These are phyloP conservation scores for Raphicerus campestris DNA, from an alignment of 2,113 vertebrate genomes.

Conservation along the genomic window DNA sequence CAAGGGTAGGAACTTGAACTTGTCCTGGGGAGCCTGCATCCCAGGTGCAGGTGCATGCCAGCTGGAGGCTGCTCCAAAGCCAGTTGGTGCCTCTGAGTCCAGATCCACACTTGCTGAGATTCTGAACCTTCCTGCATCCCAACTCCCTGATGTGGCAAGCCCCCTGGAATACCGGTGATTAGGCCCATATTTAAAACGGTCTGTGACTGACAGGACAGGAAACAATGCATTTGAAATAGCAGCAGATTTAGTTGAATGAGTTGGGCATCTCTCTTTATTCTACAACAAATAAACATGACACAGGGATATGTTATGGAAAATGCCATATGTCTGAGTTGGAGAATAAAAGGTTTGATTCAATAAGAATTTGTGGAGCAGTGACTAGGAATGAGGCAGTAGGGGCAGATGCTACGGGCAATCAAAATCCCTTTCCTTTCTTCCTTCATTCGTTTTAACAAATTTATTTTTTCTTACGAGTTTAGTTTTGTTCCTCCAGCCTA, in stretches of 20 bases:
- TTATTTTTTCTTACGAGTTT: background rate
- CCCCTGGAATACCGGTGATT: conserved; percentile 48
- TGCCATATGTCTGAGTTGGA: conserved; percentile 29
- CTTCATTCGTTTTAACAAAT: background rate
- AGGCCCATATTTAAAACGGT: conserved; percentile 43
- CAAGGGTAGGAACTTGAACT: conserved; percentile 45
- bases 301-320: conserved; percentile 17
- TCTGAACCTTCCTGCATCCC: background rate
- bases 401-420: background rate
- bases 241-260: background rate
- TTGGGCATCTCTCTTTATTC: conserved; percentile 23
- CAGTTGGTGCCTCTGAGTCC: conserved; percentile 27
- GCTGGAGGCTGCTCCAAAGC: conserved; percentile 31
- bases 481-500: background rate
- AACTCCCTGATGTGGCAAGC: background rate
- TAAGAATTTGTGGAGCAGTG: background rate
- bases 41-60: conserved; percentile 60
- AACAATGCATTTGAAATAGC: conserved; percentile 26
- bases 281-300: conserved; percentile 49
- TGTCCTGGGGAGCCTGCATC: conserved; percentile 56
- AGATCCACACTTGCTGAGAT: conserved; percentile 43
- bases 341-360: conserved; percentile 22
- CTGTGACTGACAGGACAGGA: conserved; percentile 62
- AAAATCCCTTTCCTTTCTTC: background rate
- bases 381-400: background rate